phyloP scores from a whole-genome alignment of 2,888 invertebrate genomes.

The Automeris io region DNA sequence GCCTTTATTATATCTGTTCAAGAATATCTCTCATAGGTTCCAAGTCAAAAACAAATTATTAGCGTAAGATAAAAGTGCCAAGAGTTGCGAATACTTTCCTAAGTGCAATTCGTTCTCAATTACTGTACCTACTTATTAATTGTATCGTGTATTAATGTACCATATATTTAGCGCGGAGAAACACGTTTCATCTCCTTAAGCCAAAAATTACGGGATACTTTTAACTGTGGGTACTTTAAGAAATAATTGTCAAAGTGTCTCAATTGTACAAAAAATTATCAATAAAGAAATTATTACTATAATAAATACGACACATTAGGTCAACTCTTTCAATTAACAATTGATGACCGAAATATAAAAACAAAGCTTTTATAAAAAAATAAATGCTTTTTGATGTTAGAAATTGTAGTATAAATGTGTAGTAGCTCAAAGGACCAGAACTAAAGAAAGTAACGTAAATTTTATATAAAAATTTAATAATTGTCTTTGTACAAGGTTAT shows the following conservation, averaged over 20 bases:
- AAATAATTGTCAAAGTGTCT: neutral
- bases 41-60: constrained; percentile 22
- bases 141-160: constrained; percentile 2
- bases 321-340: neutral
- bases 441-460: neutral
- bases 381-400: neutral
- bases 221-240: constrained; percentile 15
- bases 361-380: neutral
- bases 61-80: constrained; percentile 71
- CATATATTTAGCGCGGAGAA: neutral
- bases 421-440: neutral
- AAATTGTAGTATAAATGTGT: neutral
- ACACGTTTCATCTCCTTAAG: constrained; percentile 26
- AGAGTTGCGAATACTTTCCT: constrained; percentile 57
- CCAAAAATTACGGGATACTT: constrained; percentile 39
- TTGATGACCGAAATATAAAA: neutral
- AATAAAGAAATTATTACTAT: neutral
- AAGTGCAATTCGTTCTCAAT: constrained; percentile 70
- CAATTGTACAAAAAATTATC: constrained; percentile 1
- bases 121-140: constrained; percentile 35
- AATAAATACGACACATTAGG: neutral
- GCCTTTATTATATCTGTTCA: too few relatives aligned
- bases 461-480: constrained; percentile 1
- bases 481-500: neutral
- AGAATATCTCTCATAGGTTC: too few relatives aligned